Percentiles rank a stretch among this genome's conserved stretches.
Conservation (phyloP, 2,888 invertebrate species). For the Caenorhabditis sp. region DNA sequence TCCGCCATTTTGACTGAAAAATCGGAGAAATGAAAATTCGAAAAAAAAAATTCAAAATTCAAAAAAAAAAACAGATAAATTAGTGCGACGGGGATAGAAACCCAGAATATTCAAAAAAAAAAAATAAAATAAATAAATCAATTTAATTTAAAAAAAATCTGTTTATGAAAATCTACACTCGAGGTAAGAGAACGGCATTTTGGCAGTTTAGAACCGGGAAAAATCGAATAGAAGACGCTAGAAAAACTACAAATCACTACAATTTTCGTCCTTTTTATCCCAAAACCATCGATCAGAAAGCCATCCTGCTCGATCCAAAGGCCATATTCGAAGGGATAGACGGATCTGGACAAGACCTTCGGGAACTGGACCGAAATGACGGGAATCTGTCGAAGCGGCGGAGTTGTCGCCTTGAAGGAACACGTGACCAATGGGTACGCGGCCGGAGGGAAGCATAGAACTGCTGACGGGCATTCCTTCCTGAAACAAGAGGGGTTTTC, state of each 20-base stretch:
- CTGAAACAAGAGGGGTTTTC: conserved; percentile 58
- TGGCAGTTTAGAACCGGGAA: not conserved
- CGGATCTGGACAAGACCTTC: conserved; percentile 78
- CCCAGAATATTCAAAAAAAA: too few species aligned
- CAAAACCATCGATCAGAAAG: conserved; percentile 68
- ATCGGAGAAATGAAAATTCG: not conserved
- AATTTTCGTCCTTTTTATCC: conserved; percentile 45
- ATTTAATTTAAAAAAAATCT: too few species aligned
- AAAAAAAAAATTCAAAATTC: not conserved
- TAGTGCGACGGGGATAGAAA: too few species aligned
- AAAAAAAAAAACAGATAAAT: too few species aligned
- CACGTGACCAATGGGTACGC: conserved; percentile 77
- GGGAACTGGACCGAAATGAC: conserved; percentile 80
- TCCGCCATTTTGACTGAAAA: conserved; percentile 94
- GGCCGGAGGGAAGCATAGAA: conserved; percentile 62
- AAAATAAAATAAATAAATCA: too few species aligned
- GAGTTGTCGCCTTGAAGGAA: conserved; percentile 78
- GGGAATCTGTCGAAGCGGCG: conserved; percentile 75
- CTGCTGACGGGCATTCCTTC: conserved; percentile 60
- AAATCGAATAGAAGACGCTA: not conserved
- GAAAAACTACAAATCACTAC: not conserved
- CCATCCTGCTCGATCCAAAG: conserved; percentile 71
- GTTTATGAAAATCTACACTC: too few species aligned
- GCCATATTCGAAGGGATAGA: conserved; percentile 77
- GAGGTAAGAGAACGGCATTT: not conserved